A percentile compares a stretch with the other conserved stretches of the same genome.
phyloP scores from a whole-genome alignment of 2,797 vertebrate species.

The Avahi laniger region DNA sequence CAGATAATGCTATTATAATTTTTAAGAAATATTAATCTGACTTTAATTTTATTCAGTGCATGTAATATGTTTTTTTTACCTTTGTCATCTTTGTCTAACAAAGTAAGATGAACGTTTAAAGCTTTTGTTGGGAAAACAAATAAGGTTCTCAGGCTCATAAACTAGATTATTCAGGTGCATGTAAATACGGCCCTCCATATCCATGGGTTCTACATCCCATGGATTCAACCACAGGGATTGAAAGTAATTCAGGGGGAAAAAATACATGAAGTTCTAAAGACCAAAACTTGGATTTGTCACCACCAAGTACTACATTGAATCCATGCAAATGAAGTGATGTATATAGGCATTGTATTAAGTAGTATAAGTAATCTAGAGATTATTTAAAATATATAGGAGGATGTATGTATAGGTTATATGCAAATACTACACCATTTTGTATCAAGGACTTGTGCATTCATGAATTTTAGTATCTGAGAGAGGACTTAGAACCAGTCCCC shows the following conservation, averaged over 20 bases:
- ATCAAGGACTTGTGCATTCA: background rate
- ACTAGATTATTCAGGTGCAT: slow-evolving; percentile 47
- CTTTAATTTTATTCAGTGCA: slow-evolving; percentile 72
- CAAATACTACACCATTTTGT: background rate
- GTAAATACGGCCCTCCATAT: slow-evolving; percentile 29
- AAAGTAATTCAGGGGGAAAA: background rate
- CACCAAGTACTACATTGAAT: background rate
- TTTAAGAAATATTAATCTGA: slow-evolving; percentile 83
- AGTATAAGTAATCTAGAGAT: background rate
- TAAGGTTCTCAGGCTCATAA: slow-evolving; percentile 46
- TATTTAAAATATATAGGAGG: background rate
- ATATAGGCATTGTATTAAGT: background rate
- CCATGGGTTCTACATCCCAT: background rate
- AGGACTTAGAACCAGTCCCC: background rate
- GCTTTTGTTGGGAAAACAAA: slow-evolving; percentile 70
- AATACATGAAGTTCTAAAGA: background rate
- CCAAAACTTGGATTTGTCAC: background rate
- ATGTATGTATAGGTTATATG: background rate
- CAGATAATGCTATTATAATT: slow-evolving; percentile 82
- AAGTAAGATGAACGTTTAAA: slow-evolving; percentile 61
- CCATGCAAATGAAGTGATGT: background rate
- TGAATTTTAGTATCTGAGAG: background rate
- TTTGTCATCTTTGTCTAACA: slow-evolving; percentile 71
- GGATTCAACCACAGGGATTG: background rate
- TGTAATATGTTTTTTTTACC: slow-evolving; percentile 79